A percentile compares a stretch with the other conserved stretches of the same genome.
Conservation (phyloP, 2,888 invertebrate species). For the Hypomecis punctinalis region DNA sequence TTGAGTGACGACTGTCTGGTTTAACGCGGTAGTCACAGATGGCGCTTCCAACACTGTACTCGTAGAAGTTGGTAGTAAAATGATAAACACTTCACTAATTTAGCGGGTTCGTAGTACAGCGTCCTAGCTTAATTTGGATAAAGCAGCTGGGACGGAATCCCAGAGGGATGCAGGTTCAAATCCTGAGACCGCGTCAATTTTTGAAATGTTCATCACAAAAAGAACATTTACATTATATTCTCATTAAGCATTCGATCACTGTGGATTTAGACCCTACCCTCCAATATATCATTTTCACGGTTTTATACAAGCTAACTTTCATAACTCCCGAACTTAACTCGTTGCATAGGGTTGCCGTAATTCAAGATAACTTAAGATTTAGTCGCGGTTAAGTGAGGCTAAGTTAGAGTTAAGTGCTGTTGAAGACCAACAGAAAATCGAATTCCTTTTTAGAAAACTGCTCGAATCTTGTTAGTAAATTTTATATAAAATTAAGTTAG, state of each 20-base stretch:
- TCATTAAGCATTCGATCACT: background rate
- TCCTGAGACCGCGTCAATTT: too few relatives aligned
- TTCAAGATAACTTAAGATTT: conserved; percentile 74
- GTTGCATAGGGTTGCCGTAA: conserved; percentile 66
- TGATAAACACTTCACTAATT: too few relatives aligned
- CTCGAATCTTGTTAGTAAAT: conserved; percentile 11
- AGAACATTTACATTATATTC: background rate
- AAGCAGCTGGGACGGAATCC: too few relatives aligned
- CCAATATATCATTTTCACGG: conserved; percentile 62
- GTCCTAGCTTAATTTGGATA: too few relatives aligned
- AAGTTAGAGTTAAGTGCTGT: conserved; percentile 72
- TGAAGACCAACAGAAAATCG: conserved; percentile 52
- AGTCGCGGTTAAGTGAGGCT: conserved; percentile 68
- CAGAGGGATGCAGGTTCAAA: too few relatives aligned
- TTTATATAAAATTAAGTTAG: conserved; percentile 1
- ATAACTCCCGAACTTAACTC: conserved; percentile 68
- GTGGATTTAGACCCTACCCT: conserved; percentile 40
- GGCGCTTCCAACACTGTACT: too few relatives aligned
- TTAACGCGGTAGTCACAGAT: too few relatives aligned
- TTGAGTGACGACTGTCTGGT: too few relatives aligned
- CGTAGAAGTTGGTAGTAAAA: too few relatives aligned
- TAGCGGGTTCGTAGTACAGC: too few relatives aligned
- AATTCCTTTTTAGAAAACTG: conserved; percentile 33
- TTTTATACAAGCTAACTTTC: conserved; percentile 62
- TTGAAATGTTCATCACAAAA: too few relatives aligned